A percentile compares a stretch with the other conserved stretches of the same genome.
Evolutionary conservation across 2,888 invertebrate genomes (phyloP).

Genomic region (Sarcophaga subvicina): DNA sequence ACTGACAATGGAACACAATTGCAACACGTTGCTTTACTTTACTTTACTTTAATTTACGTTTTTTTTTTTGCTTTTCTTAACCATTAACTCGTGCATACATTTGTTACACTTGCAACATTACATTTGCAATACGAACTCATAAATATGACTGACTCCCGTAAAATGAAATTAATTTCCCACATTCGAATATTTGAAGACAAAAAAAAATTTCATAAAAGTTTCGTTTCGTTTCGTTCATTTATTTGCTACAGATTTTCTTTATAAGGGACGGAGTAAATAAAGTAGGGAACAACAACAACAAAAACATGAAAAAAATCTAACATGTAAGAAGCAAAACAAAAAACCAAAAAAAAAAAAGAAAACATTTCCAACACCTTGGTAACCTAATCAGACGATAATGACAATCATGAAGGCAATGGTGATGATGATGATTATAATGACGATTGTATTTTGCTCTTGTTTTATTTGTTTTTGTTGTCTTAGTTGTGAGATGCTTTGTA

Average conservation of each 20-base stretch:
- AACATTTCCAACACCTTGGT: slow-evolving; percentile 64
- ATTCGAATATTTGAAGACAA: slow-evolving; percentile 43
- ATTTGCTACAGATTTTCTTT: too few species aligned
- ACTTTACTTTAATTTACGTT: neutral
- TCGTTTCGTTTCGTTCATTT: neutral
- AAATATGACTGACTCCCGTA: neutral
- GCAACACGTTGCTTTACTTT: slow-evolving; percentile 41
- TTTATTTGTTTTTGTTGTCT: slow-evolving; percentile 8
- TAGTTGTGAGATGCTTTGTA: slow-evolving; percentile 8
- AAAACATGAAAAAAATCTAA: neutral
- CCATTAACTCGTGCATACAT: neutral
- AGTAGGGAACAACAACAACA: neutral
- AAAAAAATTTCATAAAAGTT: slow-evolving; percentile 49
- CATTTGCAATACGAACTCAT: slow-evolving; percentile 32
- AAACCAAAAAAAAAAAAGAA: neutral
- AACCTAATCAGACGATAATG: slow-evolving; percentile 62
- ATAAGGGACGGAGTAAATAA: slow-evolving; percentile 13
- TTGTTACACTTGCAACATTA: slow-evolving; percentile 29
- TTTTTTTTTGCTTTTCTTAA: neutral
- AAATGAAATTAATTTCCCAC: slow-evolving; percentile 52
- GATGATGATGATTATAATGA: slow-evolving; percentile 3
- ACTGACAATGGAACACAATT: slow-evolving; percentile 44
- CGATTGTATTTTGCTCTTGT: slow-evolving; percentile 29
- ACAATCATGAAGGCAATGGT: neutral
- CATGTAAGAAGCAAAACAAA: too few species aligned